A percentile compares a stretch with the other conserved stretches of the same genome.
phyloP scores from a whole-genome alignment of 1,140 invertebrate species.

The Drepana arcuata region DNA sequence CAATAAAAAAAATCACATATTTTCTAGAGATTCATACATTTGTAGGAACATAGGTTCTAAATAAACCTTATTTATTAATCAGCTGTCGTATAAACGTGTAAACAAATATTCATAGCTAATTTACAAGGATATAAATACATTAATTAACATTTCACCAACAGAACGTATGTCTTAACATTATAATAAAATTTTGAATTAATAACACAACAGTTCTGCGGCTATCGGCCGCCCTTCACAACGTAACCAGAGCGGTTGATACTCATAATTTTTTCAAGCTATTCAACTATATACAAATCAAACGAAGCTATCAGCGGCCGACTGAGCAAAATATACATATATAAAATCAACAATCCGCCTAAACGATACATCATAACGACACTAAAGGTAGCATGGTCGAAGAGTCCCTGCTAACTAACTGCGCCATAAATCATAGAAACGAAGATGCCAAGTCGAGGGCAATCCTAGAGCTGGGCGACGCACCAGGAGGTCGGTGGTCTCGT shows the following conservation, averaged over 20 bases:
- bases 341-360: constrained; percentile 4
- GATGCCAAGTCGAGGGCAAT: no score
- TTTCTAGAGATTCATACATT: constrained; percentile 24
- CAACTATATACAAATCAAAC: constrained; percentile 15
- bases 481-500: no score
- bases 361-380: no score
- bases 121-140: constrained; percentile 19
- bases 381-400: no score
- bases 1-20: no score
- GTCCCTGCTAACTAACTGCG: no score
- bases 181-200: constrained; percentile 59
- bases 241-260: constrained; percentile 21
- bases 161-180: constrained; percentile 43
- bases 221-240: constrained; percentile 47
- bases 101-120: constrained; percentile 14
- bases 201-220: constrained; percentile 47
- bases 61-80: constrained; percentile 12
- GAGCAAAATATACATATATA: constrained; percentile 15
- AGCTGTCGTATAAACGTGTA: constrained; percentile 14
- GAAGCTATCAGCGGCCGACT: constrained; percentile 10
- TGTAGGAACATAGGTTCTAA: constrained; percentile 16
- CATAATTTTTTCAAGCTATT: no score
- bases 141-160: constrained; percentile 39
- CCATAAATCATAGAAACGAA: no score
- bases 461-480: no score